A percentile compares a stretch with the other conserved stretches of the same genome.
Conservation (phyloP, 2,888 invertebrate genomes). For the Carpatolechia fugitivella region DNA sequence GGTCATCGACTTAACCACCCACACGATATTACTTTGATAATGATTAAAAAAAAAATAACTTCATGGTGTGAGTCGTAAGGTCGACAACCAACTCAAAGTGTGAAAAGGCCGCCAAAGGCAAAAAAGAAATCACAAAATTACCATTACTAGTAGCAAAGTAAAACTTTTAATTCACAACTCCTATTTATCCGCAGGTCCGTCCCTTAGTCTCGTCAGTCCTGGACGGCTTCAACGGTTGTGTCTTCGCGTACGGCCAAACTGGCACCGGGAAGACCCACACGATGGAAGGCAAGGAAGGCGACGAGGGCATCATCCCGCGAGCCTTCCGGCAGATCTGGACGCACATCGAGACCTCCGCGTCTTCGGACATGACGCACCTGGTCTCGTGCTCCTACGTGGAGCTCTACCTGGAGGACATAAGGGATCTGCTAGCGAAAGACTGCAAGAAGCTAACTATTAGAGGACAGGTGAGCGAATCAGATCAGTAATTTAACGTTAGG, state of each 20-base stretch:
- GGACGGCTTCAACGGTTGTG: slow-evolving; percentile 99
- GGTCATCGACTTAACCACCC: too few relatives aligned
- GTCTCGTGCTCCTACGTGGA: slow-evolving; percentile 98
- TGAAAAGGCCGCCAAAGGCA: too few relatives aligned
- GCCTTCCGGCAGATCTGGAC: slow-evolving; percentile 98
- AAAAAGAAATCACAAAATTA: too few relatives aligned
- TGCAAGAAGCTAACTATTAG: slow-evolving; percentile 85
- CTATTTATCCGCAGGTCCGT: slow-evolving; percentile 85
- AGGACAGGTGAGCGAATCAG: background rate
- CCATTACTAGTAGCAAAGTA: too few relatives aligned
- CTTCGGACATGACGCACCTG: slow-evolving; percentile 95
- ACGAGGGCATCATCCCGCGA: slow-evolving; percentile 94
- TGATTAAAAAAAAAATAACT: too few relatives aligned
- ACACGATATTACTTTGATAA: too few relatives aligned
- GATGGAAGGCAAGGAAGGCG: slow-evolving; percentile 84
- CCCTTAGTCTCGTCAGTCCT: slow-evolving; percentile 97
- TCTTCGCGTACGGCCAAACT: slow-evolving; percentile 99
- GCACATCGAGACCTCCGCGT: slow-evolving; percentile 90
- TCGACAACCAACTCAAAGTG: too few relatives aligned
- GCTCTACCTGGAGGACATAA: slow-evolving; percentile 95
- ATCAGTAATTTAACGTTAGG: too few relatives aligned
- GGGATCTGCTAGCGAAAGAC: slow-evolving; percentile 85
- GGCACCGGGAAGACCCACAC: slow-evolving; percentile 94
- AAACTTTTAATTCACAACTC: too few relatives aligned
- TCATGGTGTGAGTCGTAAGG: too few relatives aligned